Evolutionary conservation across 2,888 invertebrate species (phyloP), one percentile per base, ranked within the genome.

Genomic region (Aphidius colemani): DNA sequence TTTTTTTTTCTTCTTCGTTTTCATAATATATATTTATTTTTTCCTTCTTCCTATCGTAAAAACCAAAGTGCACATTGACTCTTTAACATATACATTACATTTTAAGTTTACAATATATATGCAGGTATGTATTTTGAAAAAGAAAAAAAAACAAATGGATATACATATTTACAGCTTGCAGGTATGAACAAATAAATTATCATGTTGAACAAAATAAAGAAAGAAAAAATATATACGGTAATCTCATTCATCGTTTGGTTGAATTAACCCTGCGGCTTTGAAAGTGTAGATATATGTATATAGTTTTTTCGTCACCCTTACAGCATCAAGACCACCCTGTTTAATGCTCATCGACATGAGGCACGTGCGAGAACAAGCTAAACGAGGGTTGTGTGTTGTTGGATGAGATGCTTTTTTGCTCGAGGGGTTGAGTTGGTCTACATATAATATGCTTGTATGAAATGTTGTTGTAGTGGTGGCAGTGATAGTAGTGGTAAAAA

Each of bases 161-260:
- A 30, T 30, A 30, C 30, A 30, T 30, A 30, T 30, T 30, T 30
- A 30, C 30, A 30, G 58, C 48, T 49, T 58, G 57, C 57, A 58
- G 50, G 40, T 50, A 62, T 62, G 62, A 62, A 18, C 39, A 53
- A 51, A 49, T 30, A 7, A 59, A 48, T 43, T 60, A 57, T 50
- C 59, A 56, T 11, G 50, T 39, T 59, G 45, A 56, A 18, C 59
- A 55, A 39, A 55, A n/a, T 49, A 7, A 49, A 5, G 11, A n/a
- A 30, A 30, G 3, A 30, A 30, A 3, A 5, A 30, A 30, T 2
- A 30, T 2, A 30, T 30, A n/a, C 5, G 40, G 18, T 5, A 39
- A 40, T 30, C 30, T 30, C 30, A 30, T 30, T 30, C 30, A 30
- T 30, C 30, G 13, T 10, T 30, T 7, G 48, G 13, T 13, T 13